Base-by-base conservation (phyloP, 2,888 invertebrate species). In the Danaus chrysippus region DNA sequence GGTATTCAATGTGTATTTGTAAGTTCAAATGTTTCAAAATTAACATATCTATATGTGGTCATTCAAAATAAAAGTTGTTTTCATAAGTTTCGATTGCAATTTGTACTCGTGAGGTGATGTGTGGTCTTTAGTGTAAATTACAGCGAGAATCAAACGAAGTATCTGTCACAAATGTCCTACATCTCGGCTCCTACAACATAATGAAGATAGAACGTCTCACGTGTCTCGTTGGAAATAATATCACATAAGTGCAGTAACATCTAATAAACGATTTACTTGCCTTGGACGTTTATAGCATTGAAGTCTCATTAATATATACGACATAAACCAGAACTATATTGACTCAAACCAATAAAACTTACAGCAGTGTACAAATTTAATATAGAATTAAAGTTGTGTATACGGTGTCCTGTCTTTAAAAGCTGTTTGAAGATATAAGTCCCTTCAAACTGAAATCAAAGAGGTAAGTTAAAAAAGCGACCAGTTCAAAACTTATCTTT, bases 121-220 rank as follows among this genome's bases (percentile, higher is more conserved):
- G 63, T 59, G 59, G 59, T 44, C 56, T 53, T 43, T 49, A 46
- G 34, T 41, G 10, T n/a, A 34, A 49, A 57, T 49, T 42, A 58
- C 23, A 54, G 54, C 23, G 52, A n/a, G 43, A 56, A 60, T 17
- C 56, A 43, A 13, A 54, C 34, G 56, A 42, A 54, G 34, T 9
- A 54, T n/a, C 46, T 53, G 54, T 63, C n/a, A 57, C 54, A 44
- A 61, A 23, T 61, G 63, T 58, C 63, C 63, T 58, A 61, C 56
- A 63, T 63, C 42, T 57, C 46, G 58, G 65, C 63, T 61, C 53
- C 62, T 63, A 63, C 58, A 23, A 49, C 58, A 34, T 78, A 77
- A 83, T 76, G 83, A 77, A 77, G 83, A 83, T 75, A 76, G 80
- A 83, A 64, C 73, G 74, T 43, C 57, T 64, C 42, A 23, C 58